Conservation (phyloP, 2,797 vertebrate genomes). For the Allobates femoralis region DNA sequence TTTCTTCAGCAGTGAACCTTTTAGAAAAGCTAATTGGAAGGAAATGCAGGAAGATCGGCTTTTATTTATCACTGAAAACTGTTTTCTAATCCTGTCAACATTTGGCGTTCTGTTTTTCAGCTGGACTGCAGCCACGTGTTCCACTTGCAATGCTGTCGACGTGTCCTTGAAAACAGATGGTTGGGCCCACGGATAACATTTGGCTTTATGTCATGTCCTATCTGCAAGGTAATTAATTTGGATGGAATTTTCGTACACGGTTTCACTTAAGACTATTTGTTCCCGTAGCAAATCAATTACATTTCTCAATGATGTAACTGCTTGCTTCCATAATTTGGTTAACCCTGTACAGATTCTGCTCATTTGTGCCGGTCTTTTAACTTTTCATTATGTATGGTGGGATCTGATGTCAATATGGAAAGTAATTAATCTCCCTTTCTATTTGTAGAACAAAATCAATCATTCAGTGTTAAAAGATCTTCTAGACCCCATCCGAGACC, state of each 20-base stretch:
- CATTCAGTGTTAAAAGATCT: constrained; percentile 96
- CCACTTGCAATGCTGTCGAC: constrained; percentile 95
- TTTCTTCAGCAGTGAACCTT: neutral
- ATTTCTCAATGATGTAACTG: neutral
- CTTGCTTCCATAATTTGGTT: neutral
- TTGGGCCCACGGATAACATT: constrained; percentile 98
- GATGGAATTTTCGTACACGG: neutral
- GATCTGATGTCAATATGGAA: neutral
- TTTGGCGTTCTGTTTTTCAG: constrained; percentile 70
- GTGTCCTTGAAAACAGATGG: constrained; percentile 98
- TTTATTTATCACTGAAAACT: neutral
- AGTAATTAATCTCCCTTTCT: neutral
- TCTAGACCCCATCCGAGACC: constrained; percentile 97
- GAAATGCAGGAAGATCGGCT: neutral
- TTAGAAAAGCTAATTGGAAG: neutral
- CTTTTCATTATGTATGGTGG: neutral
- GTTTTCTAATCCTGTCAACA: neutral
- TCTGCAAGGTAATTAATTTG: constrained; percentile 89
- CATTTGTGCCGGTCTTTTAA: neutral
- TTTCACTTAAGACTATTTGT: neutral
- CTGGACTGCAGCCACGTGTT: constrained; percentile 98
- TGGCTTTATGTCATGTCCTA: constrained; percentile 98
- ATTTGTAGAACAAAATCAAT: constrained; percentile 97
- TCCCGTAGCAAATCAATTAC: neutral
- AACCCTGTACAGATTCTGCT: too few species aligned